phyloP scores from a whole-genome alignment of 2,888 invertebrate genomes.

The Eledona agricola region DNA sequence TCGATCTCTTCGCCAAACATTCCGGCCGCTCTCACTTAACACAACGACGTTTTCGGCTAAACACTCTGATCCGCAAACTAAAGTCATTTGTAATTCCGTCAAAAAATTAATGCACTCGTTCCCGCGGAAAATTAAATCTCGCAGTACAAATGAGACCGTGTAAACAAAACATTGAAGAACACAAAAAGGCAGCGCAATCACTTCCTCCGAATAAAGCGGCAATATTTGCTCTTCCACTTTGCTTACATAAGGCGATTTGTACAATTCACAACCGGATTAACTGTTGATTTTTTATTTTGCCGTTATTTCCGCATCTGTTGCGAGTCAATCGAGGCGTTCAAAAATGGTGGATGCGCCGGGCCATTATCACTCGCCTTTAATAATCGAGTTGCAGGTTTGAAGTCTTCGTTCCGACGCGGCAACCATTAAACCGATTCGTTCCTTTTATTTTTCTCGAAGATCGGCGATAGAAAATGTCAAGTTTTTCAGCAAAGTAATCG shows the following conservation, averaged over 20 bases:
- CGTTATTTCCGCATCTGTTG: too few species aligned
- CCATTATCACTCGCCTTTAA: neutral
- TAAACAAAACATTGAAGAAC: too few species aligned
- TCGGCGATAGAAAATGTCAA: too few species aligned
- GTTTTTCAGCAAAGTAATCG: too few species aligned
- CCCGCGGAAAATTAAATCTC: too few species aligned
- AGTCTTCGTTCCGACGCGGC: too few species aligned
- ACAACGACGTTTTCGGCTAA: conserved; percentile 37
- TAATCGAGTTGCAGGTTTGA: too few species aligned
- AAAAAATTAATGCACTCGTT: too few species aligned
- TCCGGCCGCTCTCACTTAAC: conserved; percentile 39
- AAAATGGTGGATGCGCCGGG: conserved; percentile 2
- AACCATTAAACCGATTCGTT: too few species aligned
- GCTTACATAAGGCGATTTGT: conserved; percentile 11
- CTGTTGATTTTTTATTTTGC: neutral
- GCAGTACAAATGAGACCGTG: neutral
- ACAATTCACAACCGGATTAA: neutral
- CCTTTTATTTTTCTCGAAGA: too few species aligned
- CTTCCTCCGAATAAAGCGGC: conserved; percentile 9
- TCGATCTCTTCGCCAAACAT: conserved; percentile 39
- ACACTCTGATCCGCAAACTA: conserved; percentile 22
- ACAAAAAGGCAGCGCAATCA: conserved; percentile 1
- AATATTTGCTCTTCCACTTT: conserved; percentile 12
- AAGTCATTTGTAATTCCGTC: conserved; percentile 18
- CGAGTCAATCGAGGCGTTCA: too few species aligned